A percentile compares a stretch with the other conserved stretches of the same genome.
Conservation (phyloP, 2,797 vertebrate species). For the Pyrocephalus nanus region DNA sequence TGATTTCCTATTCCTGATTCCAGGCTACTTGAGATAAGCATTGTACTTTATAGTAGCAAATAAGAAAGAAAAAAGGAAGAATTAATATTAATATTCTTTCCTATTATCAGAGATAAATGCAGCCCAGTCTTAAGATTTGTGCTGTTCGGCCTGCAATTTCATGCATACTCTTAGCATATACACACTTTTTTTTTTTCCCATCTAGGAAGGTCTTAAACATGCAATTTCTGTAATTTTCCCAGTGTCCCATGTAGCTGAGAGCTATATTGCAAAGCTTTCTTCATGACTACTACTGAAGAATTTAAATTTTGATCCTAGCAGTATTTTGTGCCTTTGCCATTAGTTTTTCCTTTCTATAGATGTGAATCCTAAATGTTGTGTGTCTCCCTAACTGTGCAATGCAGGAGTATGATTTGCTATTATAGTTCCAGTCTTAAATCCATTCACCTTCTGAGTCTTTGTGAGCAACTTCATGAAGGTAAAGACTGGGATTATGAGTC, state of each 20-base stretch:
- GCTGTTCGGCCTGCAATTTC: not conserved
- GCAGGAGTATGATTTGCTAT: not conserved
- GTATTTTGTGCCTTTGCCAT: not conserved
- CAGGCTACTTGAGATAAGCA: not conserved
- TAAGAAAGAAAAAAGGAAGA: not conserved
- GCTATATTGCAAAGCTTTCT: not conserved
- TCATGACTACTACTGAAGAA: not conserved
- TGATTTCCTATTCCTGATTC: not conserved
- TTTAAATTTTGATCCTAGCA: not conserved
- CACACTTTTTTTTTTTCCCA: not conserved
- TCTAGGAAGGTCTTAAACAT: not conserved
- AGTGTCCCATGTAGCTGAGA: not conserved
- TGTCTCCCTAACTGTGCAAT: not conserved
- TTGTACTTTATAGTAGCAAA: not conserved
- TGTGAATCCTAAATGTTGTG: not conserved
- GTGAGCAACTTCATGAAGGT: not conserved
- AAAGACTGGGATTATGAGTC: slow-evolving; percentile 16
- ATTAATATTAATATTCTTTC: not conserved
- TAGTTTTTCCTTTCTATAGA: not conserved
- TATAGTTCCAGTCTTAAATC: not conserved
- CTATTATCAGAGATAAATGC: not conserved
- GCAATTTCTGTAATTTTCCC: not conserved
- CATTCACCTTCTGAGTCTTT: not conserved
- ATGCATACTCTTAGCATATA: not conserved
- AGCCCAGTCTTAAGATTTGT: not conserved